Conservation (phyloP, 2,888 invertebrate species). For the Cerastis leucographa region DNA sequence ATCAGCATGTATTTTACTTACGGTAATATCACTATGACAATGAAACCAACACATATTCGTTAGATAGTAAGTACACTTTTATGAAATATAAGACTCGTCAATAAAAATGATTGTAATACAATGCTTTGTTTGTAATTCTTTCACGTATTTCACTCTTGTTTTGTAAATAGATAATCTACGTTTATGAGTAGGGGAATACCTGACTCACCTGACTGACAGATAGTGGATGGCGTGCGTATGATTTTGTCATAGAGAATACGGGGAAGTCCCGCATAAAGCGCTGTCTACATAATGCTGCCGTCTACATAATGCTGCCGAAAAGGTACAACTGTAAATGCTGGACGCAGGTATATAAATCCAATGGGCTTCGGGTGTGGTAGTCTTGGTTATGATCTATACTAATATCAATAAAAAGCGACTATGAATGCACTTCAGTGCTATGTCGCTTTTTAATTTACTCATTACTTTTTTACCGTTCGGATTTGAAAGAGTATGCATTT, state of each 20-base stretch:
- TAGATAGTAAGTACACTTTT: slow-evolving; percentile 3
- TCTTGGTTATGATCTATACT: no score
- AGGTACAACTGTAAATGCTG: background rate
- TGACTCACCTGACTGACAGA: slow-evolving; percentile 1
- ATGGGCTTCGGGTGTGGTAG: no score
- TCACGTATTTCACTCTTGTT: background rate
- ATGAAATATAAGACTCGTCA: slow-evolving; percentile 1
- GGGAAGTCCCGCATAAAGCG: slow-evolving; percentile 12
- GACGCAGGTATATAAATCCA: background rate
- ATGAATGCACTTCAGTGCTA: no score
- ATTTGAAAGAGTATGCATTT: no score
- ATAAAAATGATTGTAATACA: background rate
- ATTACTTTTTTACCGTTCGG: no score
- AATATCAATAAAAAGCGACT: no score
- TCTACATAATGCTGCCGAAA: background rate
- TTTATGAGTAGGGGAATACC: slow-evolving; percentile 33
- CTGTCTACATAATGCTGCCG: background rate
- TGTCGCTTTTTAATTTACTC: background rate
- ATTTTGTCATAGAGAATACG: slow-evolving; percentile 14
- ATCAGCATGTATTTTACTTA: slow-evolving; percentile 1
- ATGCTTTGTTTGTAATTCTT: background rate
- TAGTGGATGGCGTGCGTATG: background rate
- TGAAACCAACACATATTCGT: background rate
- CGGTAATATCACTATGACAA: background rate
- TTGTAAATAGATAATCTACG: background rate